Evolutionary conservation across 2,888 invertebrate species (phyloP).

Genomic region (Ennomos erosarius): DNA sequence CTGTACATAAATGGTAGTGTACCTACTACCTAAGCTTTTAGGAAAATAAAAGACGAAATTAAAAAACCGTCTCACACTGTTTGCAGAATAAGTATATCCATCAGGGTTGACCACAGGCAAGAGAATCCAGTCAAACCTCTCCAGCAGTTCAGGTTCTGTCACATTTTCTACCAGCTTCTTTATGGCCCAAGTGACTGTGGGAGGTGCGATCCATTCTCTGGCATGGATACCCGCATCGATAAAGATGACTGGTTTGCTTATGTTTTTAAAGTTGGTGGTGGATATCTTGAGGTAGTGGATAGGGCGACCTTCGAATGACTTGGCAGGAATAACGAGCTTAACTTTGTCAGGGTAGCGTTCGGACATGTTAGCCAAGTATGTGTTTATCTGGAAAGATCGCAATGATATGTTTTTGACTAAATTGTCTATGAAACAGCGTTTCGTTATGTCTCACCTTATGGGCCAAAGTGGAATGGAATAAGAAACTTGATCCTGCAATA

Average conservation of each 20-base stretch:
- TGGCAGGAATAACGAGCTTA: conserved; percentile 79
- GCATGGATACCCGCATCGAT: conserved; percentile 87
- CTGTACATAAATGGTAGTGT: too few species aligned
- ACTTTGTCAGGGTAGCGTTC: conserved; percentile 74
- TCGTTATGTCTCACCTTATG: too few species aligned
- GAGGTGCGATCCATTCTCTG: conserved; percentile 90
- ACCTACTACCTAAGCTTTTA: background rate
- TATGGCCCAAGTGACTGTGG: conserved; percentile 87
- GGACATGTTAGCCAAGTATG: conserved; percentile 72
- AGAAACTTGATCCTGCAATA: too few species aligned
- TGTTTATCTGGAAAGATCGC: conserved; percentile 51
- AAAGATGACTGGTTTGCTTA: conserved; percentile 82
- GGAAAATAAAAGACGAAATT: background rate
- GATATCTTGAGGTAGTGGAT: conserved; percentile 86
- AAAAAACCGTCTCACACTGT: conserved; percentile 59
- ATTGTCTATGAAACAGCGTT: too few species aligned
- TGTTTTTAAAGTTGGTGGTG: conserved; percentile 70
- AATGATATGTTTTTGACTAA: conserved; percentile 3
- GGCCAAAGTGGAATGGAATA: too few species aligned
- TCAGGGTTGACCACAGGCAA: conserved; percentile 90
- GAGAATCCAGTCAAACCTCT: conserved; percentile 87
- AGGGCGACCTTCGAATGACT: conserved; percentile 82
- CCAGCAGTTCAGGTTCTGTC: conserved; percentile 81
- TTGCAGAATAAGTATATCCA: conserved; percentile 87
- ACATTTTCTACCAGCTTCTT: conserved; percentile 86